phyloP scores from a whole-genome alignment of 2,888 invertebrate species.

The Keiferia lycopersicella region DNA sequence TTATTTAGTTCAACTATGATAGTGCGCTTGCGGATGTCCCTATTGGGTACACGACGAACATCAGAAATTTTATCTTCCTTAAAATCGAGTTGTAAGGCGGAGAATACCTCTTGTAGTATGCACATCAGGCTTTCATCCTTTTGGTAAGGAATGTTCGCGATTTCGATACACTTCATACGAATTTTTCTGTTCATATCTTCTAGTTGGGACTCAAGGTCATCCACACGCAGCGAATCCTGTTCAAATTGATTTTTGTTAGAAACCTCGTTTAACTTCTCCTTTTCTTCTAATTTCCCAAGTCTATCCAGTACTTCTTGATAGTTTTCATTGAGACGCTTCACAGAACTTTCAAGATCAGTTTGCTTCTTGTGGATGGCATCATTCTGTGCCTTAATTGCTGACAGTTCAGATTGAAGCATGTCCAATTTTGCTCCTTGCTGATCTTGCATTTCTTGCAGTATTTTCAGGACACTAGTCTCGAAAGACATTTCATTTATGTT shows the following conservation, averaged over 20 bases:
- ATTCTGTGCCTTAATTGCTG: neutral
- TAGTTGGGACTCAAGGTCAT: neutral
- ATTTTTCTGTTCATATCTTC: conserved; percentile 6
- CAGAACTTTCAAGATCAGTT: conserved; percentile 1
- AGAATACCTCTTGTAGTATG: neutral
- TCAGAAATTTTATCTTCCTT: neutral
- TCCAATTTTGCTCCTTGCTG: neutral
- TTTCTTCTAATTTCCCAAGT: neutral
- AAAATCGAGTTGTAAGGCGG: neutral
- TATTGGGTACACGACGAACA: neutral
- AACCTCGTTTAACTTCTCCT: neutral
- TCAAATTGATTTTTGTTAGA: neutral
- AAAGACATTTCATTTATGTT: neutral
- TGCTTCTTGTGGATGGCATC: neutral
- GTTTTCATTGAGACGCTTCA: neutral
- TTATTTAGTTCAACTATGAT: neutral
- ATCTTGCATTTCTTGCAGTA: neutral
- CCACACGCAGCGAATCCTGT: neutral
- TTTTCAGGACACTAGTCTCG: neutral
- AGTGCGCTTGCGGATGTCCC: neutral
- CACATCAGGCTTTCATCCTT: neutral
- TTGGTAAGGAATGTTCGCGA: neutral
- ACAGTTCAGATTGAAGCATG: neutral
- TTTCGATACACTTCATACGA: neutral
- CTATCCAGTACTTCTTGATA: neutral